Evolutionary conservation across 1,140 invertebrate species (phyloP).

Genomic region (Magallana gigas): DNA sequence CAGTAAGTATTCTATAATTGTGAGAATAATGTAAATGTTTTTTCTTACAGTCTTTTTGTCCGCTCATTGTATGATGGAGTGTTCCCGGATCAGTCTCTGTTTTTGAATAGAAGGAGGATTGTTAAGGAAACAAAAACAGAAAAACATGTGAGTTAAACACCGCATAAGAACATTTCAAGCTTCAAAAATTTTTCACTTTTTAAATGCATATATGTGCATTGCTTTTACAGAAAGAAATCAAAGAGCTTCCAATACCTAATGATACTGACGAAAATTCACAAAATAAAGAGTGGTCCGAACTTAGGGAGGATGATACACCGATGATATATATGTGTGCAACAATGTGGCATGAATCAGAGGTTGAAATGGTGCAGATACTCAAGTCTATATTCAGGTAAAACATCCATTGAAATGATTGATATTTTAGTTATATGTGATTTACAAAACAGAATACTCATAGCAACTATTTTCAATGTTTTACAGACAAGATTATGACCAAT

Average conservation of each 20-base stretch:
- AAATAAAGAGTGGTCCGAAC: constrained; percentile 9
- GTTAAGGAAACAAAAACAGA: constrained; percentile 56
- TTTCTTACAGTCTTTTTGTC: background rate
- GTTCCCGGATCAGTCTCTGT: constrained; percentile 14
- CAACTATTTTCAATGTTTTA: background rate
- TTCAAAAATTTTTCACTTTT: too few species aligned
- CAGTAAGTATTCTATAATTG: too few species aligned
- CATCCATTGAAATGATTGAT: background rate
- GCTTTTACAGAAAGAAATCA: background rate
- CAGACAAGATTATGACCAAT: constrained; percentile 95
- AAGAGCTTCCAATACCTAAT: constrained; percentile 41
- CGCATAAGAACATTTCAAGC: background rate
- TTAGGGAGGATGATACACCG: constrained; percentile 16
- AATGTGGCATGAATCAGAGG: constrained; percentile 81
- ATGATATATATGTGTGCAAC: constrained; percentile 79
- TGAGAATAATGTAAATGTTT: background rate
- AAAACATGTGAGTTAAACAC: background rate
- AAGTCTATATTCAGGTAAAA: constrained; percentile 79
- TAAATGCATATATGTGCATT: too few species aligned
- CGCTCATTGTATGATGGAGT: background rate
- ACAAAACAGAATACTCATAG: background rate
- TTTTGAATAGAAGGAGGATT: constrained; percentile 23
- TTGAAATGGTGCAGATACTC: constrained; percentile 80
- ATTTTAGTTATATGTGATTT: background rate
- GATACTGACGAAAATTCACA: constrained; percentile 52